phyloP scores from a whole-genome alignment of 2,797 vertebrate species.

The Xiphophorus birchmanni region DNA sequence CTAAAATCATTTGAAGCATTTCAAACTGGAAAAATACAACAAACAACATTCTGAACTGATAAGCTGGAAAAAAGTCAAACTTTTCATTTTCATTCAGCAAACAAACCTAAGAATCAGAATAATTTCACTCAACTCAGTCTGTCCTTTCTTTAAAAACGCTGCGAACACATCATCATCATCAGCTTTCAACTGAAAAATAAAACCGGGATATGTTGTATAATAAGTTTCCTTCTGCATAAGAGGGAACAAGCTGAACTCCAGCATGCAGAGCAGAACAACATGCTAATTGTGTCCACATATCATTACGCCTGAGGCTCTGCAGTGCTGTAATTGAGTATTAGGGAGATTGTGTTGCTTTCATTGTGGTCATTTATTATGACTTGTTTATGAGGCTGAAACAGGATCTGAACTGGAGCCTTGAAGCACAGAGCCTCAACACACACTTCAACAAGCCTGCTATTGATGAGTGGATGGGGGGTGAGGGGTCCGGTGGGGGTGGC shows the following conservation, averaged over 20 bases:
- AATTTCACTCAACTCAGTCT: not conserved
- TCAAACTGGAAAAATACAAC: not conserved
- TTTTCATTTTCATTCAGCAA: not conserved
- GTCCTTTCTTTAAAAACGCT: not conserved
- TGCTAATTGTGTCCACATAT: conserved; percentile 47
- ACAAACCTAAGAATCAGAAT: not conserved
- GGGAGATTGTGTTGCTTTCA: conserved; percentile 45
- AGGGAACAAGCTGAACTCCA: not conserved
- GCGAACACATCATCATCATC: not conserved
- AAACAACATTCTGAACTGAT: not conserved
- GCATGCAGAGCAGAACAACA: conserved; percentile 14
- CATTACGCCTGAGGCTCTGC: conserved; percentile 28
- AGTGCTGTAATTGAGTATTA: conserved; percentile 44
- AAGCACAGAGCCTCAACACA: conserved; percentile 19
- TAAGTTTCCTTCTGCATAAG: not conserved
- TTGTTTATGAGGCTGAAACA: conserved; percentile 54
- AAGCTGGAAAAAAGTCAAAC: too few species aligned
- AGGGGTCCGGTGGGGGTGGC: not conserved
- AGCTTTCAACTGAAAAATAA: not conserved
- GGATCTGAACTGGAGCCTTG: conserved; percentile 26
- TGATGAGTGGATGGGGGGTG: not conserved
- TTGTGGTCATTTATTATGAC: conserved; percentile 54
- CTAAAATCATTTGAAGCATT: not conserved
- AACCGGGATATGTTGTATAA: not conserved
- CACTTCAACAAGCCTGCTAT: conserved; percentile 6